These are phyloP conservation scores for Scarus forsteni DNA, from an alignment of 2,797 vertebrate genomes.

Conservation along the genomic window DNA sequence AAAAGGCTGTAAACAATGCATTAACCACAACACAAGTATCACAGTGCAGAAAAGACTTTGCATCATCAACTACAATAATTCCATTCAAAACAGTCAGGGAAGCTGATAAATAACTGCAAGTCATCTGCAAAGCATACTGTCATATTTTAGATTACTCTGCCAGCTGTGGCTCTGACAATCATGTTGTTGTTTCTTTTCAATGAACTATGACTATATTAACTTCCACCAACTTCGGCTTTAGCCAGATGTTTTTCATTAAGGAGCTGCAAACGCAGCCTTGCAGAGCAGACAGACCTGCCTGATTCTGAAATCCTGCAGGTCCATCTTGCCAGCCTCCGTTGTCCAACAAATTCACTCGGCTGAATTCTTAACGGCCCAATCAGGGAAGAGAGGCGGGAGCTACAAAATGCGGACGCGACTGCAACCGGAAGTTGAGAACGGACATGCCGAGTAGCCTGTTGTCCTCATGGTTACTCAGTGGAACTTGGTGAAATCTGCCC, in stretches of 20 bases:
- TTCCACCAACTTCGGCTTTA: conserved; percentile 5
- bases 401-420: too few species aligned
- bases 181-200: conserved; percentile 8
- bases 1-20: background rate
- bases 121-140: conserved; percentile 6
- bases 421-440: too few species aligned
- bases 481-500: too few species aligned
- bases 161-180: conserved; percentile 19
- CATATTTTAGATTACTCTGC: conserved; percentile 38
- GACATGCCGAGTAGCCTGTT: too few species aligned
- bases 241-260: background rate
- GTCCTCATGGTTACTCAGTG: too few species aligned
- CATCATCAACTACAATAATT: conserved; percentile 1
- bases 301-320: too few species aligned
- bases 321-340: too few species aligned
- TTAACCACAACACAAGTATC: background rate
- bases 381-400: too few species aligned
- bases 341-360: too few species aligned
- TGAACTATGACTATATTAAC: conserved; percentile 24
- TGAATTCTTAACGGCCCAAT: too few species aligned
- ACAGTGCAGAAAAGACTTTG: background rate
- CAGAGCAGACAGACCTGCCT: too few species aligned
- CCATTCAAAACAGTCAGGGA: conserved; percentile 8
- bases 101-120: conserved; percentile 9
- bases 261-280: too few species aligned